These are phyloP conservation scores for Ooceraea biroi DNA, from an alignment of 1,140 invertebrate species.

Conservation along the genomic window DNA sequence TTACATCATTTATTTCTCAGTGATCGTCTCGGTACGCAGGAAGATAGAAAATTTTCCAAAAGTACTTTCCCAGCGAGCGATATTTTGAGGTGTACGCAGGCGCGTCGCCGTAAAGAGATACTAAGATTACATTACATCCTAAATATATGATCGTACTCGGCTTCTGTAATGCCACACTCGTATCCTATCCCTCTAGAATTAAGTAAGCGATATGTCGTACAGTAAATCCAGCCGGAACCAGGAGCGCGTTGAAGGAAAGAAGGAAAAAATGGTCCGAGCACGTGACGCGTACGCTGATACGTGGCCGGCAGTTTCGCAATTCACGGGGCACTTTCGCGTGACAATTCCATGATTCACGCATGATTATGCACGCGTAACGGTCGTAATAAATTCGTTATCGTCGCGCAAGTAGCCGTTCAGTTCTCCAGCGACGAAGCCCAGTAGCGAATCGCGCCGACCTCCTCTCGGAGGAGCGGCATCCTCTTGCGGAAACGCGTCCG, in stretches of 20 bases:
- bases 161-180: neutral
- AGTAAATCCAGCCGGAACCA: constrained; percentile 66
- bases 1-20: neutral
- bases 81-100: too few relatives aligned
- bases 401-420: neutral
- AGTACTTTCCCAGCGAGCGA: neutral
- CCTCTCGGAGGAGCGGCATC: too few relatives aligned
- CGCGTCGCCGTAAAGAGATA: too few relatives aligned
- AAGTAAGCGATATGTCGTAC: constrained; percentile 39
- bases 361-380: constrained; percentile 68
- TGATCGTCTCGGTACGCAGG: neutral
- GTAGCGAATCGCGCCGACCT: too few relatives aligned
- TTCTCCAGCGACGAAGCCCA: too few relatives aligned
- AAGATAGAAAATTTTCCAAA: neutral
- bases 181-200: constrained; percentile 37
- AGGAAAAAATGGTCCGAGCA: constrained; percentile 21
- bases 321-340: constrained; percentile 51
- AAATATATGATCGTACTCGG: too few relatives aligned
- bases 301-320: constrained; percentile 64
- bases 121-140: neutral
- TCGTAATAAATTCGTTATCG: constrained; percentile 62
- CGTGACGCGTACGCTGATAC: constrained; percentile 25
- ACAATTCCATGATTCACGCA: constrained; percentile 72
- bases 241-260: constrained; percentile 49
- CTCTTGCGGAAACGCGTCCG: too few relatives aligned